Evolutionary conservation across 2,888 invertebrate species (phyloP), one percentile per base, ranked within the genome.

Genomic region (Deroplatys truncata): DNA sequence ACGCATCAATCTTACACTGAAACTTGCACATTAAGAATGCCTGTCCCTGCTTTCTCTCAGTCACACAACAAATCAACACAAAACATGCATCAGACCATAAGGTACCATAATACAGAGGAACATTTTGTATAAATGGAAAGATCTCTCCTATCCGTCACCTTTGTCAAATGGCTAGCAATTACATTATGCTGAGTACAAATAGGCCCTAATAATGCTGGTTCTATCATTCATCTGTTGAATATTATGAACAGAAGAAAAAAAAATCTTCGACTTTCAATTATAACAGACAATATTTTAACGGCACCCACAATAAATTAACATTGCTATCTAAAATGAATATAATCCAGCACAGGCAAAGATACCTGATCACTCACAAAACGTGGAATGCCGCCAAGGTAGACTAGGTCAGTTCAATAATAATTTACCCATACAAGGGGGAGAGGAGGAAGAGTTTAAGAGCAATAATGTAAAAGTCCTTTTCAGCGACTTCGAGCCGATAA

Each of bases 291-390:
- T 43, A 43, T 82, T 31, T 87, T 87, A 87, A 87, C 87, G 82
- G 87, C 87, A 87, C 35, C 87, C 87, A 87, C 87, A 83, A 87
- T 87, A 87, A 87, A 87, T 87, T 82, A 87, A 87, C 82, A 82
- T 43, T 82, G 83, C 31, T 87, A 87, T 35, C 56, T 72, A 72
- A 72, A 72, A 72, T 72, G 56, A 72, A 72, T 72, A 72, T 25
- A 72, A 72, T 72, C 56, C 56, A 72, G 25, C 16, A 72, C 56
- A 72, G 56, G 56, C 56, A 72, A 72, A 72, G 56, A 87, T 82
- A 72, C 87, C 31, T 29, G 28, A 43, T 83, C 35, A 82, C 43
- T 43, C 43, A 35, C 29, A 28, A 82, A 82, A 82, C 43, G 87
- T 87, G 87, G 87, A 87, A 87, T 87, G 83, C 87, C 87, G 87